Percentiles rank a stretch among this genome's conserved stretches.
phyloP scores from a whole-genome alignment of 2,113 vertebrate genomes.

The Orthonyx spaldingii region DNA sequence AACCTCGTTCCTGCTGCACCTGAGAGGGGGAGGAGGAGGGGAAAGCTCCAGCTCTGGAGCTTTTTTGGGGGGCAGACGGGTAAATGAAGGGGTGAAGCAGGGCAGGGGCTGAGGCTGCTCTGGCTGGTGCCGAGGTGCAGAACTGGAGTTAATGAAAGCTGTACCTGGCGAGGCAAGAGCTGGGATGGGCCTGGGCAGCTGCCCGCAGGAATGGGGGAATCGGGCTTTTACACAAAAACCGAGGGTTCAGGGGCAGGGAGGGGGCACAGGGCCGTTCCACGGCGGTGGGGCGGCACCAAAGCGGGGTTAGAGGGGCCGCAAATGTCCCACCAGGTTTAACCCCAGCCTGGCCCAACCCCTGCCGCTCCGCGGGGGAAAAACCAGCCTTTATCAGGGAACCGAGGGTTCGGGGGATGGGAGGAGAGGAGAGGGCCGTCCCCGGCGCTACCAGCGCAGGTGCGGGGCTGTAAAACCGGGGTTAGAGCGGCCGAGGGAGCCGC shows the following conservation, averaged over 20 bases:
- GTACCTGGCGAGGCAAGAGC: neutral
- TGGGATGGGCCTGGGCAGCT: neutral
- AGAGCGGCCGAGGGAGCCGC: neutral
- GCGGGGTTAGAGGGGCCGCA: neutral
- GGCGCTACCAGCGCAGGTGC: rapidly evolving
- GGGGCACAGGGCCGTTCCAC: neutral
- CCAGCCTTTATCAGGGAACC: neutral
- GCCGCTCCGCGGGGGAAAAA: rapidly evolving
- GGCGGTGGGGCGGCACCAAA: neutral
- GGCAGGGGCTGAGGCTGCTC: neutral
- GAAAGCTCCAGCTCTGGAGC: too few species aligned
- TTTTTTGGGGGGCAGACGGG: rapidly evolving
- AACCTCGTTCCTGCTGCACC: neutral
- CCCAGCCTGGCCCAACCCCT: neutral
- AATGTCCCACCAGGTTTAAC: neutral
- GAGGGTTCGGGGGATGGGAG: too few species aligned
- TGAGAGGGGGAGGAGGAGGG: neutral
- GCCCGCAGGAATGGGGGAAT: neutral
- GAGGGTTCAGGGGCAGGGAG: neutral
- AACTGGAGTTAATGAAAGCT: rapidly evolving
- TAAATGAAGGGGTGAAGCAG: neutral
- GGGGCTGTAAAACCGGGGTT: rapidly evolving
- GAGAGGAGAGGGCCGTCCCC: too few species aligned
- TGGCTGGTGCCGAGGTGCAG: neutral
- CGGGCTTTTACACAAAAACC: rapidly evolving